Evolutionary conservation across 2,113 vertebrate species (phyloP).

Genomic region (Podarcis raffonei): DNA sequence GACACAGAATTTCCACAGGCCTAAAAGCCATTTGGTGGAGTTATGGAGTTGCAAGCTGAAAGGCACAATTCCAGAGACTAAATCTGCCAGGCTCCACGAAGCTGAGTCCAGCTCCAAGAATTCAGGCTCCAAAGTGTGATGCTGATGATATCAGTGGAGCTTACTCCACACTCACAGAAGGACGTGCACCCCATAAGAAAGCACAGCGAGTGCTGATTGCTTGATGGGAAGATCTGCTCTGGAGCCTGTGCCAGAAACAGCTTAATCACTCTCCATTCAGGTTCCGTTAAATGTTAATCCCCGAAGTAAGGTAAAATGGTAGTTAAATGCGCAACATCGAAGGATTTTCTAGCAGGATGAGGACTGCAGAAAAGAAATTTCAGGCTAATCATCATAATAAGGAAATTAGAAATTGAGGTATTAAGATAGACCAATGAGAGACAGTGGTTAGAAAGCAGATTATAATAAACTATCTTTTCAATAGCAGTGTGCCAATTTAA

Average conservation of each 20-base stretch:
- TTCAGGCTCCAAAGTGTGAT: background rate
- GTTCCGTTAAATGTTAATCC: background rate
- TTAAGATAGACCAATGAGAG: background rate
- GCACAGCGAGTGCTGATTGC: background rate
- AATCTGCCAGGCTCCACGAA: background rate
- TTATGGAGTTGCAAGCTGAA: background rate
- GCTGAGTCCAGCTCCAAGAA: background rate
- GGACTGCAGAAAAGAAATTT: background rate
- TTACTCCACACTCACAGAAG: constrained; percentile 3
- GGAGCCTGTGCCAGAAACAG: background rate
- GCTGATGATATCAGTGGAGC: background rate
- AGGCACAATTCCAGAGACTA: background rate
- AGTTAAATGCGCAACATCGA: background rate
- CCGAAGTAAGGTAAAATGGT: constrained; percentile 27
- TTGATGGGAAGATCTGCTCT: background rate
- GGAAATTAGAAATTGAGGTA: background rate
- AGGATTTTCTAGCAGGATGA: background rate
- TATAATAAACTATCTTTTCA: constrained; percentile 5
- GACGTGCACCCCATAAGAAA: background rate
- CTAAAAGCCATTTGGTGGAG: constrained; percentile 3
- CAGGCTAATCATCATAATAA: background rate
- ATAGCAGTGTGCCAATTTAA: background rate
- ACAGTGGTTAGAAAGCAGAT: constrained; percentile 2
- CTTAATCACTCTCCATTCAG: constrained; percentile 1
- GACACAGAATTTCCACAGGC: background rate